These are phyloP conservation scores for Centropyge bicolor DNA, from an alignment of 2,797 vertebrate species.

Conservation along the genomic window DNA sequence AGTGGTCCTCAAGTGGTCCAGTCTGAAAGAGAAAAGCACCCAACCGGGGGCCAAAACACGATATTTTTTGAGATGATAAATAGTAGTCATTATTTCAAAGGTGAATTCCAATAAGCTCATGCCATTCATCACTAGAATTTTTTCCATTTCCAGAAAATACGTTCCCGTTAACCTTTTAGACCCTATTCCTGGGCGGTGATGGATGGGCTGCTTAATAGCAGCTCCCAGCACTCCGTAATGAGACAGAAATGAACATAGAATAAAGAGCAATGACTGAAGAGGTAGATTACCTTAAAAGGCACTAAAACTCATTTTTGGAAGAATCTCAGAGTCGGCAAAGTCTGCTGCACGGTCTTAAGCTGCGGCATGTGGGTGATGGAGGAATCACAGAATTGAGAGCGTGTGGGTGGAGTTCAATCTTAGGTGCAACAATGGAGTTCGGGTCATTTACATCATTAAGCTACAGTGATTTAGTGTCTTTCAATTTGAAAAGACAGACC, in stretches of 20 bases:
- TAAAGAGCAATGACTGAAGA: constrained; percentile 73
- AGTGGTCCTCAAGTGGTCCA: constrained; percentile 56
- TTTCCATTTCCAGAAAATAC: constrained; percentile 80
- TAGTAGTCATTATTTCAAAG: constrained; percentile 83
- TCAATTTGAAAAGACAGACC: constrained; percentile 66
- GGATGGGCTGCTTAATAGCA: constrained; percentile 84
- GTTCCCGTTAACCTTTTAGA: constrained; percentile 85
- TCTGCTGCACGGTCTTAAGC: constrained; percentile 20
- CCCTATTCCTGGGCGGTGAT: constrained; percentile 80
- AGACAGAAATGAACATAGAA: constrained; percentile 82
- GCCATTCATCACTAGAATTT: constrained; percentile 81
- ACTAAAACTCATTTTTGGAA: constrained; percentile 56
- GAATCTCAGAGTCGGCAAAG: constrained; percentile 30
- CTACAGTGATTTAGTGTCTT: constrained; percentile 75
- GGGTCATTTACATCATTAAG: constrained; percentile 76
- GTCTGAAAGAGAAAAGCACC: constrained; percentile 48
- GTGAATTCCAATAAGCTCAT: constrained; percentile 75
- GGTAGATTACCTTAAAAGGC: constrained; percentile 60
- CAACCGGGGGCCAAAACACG: constrained; percentile 37
- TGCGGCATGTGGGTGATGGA: constrained; percentile 14
- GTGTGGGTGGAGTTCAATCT: constrained; percentile 55
- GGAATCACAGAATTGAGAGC: constrained; percentile 29
- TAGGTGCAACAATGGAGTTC: constrained; percentile 50
- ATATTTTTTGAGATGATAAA: constrained; percentile 80
- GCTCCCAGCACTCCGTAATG: constrained; percentile 79